Conservation (phyloP, 2,888 invertebrate genomes). For the Nebria salina region DNA sequence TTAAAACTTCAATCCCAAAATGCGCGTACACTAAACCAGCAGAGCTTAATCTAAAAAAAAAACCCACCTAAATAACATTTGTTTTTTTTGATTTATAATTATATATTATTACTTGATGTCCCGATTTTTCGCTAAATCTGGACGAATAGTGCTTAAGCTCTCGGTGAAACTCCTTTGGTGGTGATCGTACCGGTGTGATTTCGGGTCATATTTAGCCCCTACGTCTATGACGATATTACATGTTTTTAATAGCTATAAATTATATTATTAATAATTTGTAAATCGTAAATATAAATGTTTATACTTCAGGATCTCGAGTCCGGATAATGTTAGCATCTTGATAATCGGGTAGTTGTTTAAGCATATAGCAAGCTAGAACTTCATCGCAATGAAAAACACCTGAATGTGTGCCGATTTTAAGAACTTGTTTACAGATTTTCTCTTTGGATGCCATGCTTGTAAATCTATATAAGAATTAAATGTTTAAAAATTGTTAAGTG, state of each 20-base stretch:
- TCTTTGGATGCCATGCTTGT: slow-evolving; percentile 58
- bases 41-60: slow-evolving; percentile 82
- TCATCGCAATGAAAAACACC: slow-evolving; percentile 95
- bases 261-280: neutral
- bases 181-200: slow-evolving; percentile 86
- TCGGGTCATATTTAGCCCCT: slow-evolving; percentile 84
- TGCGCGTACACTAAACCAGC: slow-evolving; percentile 93
- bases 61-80: too few relatives aligned
- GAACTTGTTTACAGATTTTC: slow-evolving; percentile 55
- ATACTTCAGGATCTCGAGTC: slow-evolving; percentile 67
- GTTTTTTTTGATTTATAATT: neutral
- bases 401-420: slow-evolving; percentile 77
- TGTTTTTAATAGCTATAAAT: slow-evolving; percentile 68
- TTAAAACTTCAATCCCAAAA: slow-evolving; percentile 85
- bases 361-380: slow-evolving; percentile 91
- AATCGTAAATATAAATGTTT: neutral
- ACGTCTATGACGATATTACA: slow-evolving; percentile 98
- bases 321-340: slow-evolving; percentile 83
- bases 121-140: slow-evolving; percentile 69
- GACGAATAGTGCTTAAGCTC: slow-evolving; percentile 72
- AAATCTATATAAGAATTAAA: slow-evolving; percentile 54
- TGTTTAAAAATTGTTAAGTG: neutral
- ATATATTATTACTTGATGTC: slow-evolving; percentile 67
- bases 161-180: slow-evolving; percentile 85
- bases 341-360: slow-evolving; percentile 82